Percentiles rank a stretch among this genome's conserved stretches.
phyloP scores from a whole-genome alignment of 2,113 vertebrate genomes.

The Paradisaea rubra region DNA sequence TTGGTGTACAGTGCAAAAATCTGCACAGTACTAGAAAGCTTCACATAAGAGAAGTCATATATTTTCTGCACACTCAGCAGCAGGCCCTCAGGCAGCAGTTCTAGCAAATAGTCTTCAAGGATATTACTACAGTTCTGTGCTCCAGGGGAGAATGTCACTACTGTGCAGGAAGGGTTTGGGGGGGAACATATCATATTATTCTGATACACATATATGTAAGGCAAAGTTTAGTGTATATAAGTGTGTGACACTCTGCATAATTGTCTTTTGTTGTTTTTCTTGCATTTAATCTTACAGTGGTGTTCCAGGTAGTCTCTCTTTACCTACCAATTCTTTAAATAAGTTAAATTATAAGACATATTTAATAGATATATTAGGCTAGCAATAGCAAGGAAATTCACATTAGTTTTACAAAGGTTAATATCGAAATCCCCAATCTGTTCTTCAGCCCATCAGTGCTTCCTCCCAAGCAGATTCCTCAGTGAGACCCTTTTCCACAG shows the following conservation, averaged over 20 bases:
- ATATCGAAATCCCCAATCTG: background rate
- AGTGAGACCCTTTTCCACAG: background rate
- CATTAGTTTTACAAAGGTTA: background rate
- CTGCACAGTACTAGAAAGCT: background rate
- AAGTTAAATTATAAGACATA: background rate
- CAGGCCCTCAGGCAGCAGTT: background rate
- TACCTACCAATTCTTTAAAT: background rate
- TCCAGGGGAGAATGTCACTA: background rate
- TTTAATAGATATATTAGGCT: background rate
- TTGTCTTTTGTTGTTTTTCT: background rate
- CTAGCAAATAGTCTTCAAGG: background rate
- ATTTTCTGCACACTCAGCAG: background rate
- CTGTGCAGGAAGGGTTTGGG: background rate
- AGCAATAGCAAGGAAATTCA: background rate
- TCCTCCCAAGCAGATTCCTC: background rate
- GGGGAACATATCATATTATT: background rate
- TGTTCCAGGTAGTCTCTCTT: background rate
- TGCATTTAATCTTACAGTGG: background rate
- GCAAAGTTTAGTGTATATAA: background rate
- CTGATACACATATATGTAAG: background rate
- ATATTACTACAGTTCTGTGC: background rate
- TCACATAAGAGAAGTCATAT: fast-evolving
- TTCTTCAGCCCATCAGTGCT: background rate
- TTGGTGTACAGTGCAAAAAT: background rate
- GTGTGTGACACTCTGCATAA: background rate